Evolutionary conservation across 1,140 invertebrate species (phyloP), one percentile per base, ranked within the genome.

Genomic region (Drosophila punjabiensis): DNA sequence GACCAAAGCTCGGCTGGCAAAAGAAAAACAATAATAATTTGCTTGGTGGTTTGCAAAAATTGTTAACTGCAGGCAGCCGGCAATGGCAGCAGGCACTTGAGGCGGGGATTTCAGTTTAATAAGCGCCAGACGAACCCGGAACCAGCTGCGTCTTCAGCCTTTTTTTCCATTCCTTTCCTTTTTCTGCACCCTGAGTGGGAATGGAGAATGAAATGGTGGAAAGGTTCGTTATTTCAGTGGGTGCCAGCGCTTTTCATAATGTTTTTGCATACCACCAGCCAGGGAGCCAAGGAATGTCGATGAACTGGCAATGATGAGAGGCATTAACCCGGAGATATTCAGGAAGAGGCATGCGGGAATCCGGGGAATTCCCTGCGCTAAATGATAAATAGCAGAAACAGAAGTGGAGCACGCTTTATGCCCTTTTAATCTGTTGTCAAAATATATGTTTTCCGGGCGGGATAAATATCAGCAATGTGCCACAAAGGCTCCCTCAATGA

Each of bases 91-190:
- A 82, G 59, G 50, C 78, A 80, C 56, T 86, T 82, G 82, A 86
- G 62, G 59, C 63, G 62, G 71, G 85, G 85, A 84, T 92, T 92
- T 92, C 65, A 89, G 76, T 92, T 89, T 92, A 92, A 92, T 92
- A 92, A 91, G 85, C 82, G 79, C 61, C 86, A 87, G 79, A 68
- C 76, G 70, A 66, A 68, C 66, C 64, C 66, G 66, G 61, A 80
- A 80, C 61, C 91, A 92, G 85, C 80, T 89, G 91, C 35, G 79
- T 43, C 59, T 39, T 55, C 43, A 47, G 48, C 45, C 39, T 56
- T 60, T 68, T 30, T 18, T 58, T 35, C 14, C 30, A 8, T 16
- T 18, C 30, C 9, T 13, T 32, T 32, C 50, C 3, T 18, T 53
- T 18, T 18, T 56, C 16, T 56, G 33, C 4, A 39, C 55, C 28